Percentiles rank a stretch among this genome's conserved stretches.
Evolutionary conservation across 2,797 vertebrate genomes (phyloP).

Genomic region (Aselliscus stoliczkanus): DNA sequence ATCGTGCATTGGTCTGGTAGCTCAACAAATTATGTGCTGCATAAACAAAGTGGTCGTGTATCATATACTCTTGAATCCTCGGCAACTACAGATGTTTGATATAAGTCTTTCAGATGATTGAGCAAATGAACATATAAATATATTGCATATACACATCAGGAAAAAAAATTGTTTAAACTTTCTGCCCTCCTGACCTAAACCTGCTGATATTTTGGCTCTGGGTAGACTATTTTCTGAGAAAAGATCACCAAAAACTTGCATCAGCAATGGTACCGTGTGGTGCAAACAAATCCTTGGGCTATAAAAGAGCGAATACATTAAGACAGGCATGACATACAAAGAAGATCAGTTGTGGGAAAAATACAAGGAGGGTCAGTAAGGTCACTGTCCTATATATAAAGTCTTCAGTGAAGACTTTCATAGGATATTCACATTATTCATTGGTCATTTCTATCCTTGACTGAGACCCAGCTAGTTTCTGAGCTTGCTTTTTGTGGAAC

Average conservation of each 20-base stretch:
- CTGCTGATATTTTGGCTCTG: neutral
- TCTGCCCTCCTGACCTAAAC: neutral
- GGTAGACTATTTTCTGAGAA: neutral
- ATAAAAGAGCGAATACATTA: neutral
- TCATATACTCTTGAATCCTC: neutral
- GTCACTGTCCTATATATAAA: neutral
- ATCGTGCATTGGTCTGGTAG: neutral
- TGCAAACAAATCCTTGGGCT: neutral
- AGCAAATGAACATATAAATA: neutral
- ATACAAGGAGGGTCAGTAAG: neutral
- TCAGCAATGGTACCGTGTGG: neutral
- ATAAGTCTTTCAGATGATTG: neutral
- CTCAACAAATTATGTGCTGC: neutral
- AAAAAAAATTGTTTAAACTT: neutral
- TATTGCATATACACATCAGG: neutral
- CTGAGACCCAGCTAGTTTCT: neutral
- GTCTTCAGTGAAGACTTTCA: neutral
- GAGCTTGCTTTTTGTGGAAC: neutral
- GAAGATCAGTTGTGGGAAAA: neutral
- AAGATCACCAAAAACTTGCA: neutral
- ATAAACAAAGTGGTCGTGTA: neutral
- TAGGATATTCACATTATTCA: neutral
- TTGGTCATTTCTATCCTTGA: neutral
- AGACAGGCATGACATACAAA: neutral
- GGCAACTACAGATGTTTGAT: neutral